A percentile compares a stretch with the other conserved stretches of the same genome.
These are phyloP conservation scores for Plectropomus leopardus DNA, from an alignment of 2,113 vertebrate genomes.

Conservation along the genomic window DNA sequence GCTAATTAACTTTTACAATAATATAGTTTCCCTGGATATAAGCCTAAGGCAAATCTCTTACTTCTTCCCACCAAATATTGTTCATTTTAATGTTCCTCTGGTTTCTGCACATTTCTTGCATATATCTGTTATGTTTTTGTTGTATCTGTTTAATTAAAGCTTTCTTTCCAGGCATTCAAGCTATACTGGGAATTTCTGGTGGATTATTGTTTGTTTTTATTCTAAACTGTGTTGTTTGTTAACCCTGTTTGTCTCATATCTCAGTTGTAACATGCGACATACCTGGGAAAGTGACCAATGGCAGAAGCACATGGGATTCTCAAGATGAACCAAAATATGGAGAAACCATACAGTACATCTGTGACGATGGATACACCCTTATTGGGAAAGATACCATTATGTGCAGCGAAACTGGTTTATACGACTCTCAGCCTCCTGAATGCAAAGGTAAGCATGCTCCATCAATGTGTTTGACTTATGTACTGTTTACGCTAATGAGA, in stretches of 20 bases:
- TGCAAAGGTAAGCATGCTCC: constrained; percentile 72
- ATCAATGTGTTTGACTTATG: neutral
- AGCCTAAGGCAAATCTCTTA: too few relatives aligned
- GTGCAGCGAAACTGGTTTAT: constrained; percentile 61
- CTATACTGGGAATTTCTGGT: too few relatives aligned
- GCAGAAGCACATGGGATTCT: neutral
- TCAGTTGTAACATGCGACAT: constrained; percentile 62
- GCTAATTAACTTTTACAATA: too few relatives aligned
- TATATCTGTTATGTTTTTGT: too few relatives aligned
- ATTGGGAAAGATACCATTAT: constrained; percentile 7
- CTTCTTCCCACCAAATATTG: too few relatives aligned
- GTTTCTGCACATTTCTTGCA: too few relatives aligned
- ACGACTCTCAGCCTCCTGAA: constrained; percentile 49
- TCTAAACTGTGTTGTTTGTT: neutral
- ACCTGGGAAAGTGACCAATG: constrained; percentile 47
- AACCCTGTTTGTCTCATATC: constrained; percentile 11
- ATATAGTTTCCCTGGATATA: too few relatives aligned
- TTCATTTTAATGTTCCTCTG: too few relatives aligned
- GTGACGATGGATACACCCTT: constrained; percentile 60
- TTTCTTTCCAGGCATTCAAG: too few relatives aligned
- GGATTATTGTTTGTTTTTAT: neutral
- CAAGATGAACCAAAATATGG: neutral
- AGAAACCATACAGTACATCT: constrained; percentile 56
- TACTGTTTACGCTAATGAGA: neutral
- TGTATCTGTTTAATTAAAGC: too few relatives aligned